These are phyloP conservation scores for Axea sp. DNA, from an alignment of 2,888 invertebrate species.

Conservation along the genomic window DNA sequence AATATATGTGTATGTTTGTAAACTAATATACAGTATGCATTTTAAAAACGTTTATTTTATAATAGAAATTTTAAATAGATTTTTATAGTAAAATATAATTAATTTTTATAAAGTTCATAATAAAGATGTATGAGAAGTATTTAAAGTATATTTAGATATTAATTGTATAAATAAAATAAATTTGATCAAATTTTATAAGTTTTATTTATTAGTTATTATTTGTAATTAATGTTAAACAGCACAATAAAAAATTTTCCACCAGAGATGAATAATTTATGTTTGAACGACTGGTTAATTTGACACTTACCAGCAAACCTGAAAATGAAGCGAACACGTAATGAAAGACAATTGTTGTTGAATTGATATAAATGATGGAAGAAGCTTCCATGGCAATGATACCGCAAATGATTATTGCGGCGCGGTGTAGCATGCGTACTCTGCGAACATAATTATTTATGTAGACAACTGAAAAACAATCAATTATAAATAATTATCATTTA, in stretches of 20 bases:
- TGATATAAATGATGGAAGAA: slow-evolving; percentile 84
- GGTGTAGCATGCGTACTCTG: slow-evolving; percentile 83
- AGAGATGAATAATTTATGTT: slow-evolving; percentile 4
- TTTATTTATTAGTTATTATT: too few species aligned
- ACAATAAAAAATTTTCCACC: slow-evolving; percentile 37
- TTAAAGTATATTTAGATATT: too few species aligned
- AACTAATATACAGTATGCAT: too few species aligned
- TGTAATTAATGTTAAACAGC: too few species aligned
- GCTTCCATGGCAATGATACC: slow-evolving; percentile 82
- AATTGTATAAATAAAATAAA: too few species aligned
- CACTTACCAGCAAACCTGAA: slow-evolving; percentile 83
- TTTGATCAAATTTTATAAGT: too few species aligned
- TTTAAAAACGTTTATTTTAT: too few species aligned
- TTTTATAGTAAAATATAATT: too few species aligned
- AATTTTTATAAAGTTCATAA: too few species aligned
- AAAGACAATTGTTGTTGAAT: slow-evolving; percentile 82
- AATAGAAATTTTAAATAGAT: too few species aligned
- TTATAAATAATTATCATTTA: slow-evolving; percentile 36
- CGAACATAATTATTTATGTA: slow-evolving; percentile 64
- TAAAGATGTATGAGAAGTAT: too few species aligned
- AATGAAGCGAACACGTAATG: slow-evolving; percentile 82
- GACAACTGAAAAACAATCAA: slow-evolving; percentile 43
- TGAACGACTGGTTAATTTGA: slow-evolving; percentile 18
- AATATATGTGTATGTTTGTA: too few species aligned
- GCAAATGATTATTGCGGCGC: slow-evolving; percentile 83